These are phyloP conservation scores for Riparia riparia DNA, from an alignment of 2,113 vertebrate genomes.

Conservation along the genomic window DNA sequence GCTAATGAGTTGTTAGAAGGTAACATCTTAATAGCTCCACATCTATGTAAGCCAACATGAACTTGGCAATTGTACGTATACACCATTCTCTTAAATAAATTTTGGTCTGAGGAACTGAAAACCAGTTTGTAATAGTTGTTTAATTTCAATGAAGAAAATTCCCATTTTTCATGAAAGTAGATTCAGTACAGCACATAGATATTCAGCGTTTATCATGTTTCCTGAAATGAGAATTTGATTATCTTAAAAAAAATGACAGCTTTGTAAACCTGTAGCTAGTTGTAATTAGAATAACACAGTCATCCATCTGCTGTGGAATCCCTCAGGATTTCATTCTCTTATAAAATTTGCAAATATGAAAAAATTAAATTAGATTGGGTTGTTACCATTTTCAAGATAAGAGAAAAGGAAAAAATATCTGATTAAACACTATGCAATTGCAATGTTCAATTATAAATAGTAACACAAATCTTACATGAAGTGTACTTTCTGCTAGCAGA, in stretches of 20 bases:
- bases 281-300: conserved; percentile 76
- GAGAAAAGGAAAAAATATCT: conserved; percentile 40
- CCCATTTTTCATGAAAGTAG: conserved; percentile 12
- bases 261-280: conserved; percentile 68
- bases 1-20: not conserved
- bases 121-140: not conserved
- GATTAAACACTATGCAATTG: conserved; percentile 22
- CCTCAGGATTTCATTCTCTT: conserved; percentile 70
- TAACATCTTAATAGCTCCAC: not conserved
- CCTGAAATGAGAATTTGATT: conserved; percentile 73
- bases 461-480: conserved; percentile 7
- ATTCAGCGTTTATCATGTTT: conserved; percentile 61
- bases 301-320: conserved; percentile 73
- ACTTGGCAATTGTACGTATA: not conserved
- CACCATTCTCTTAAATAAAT: not conserved
- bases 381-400: conserved; percentile 62
- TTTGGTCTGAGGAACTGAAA: not conserved
- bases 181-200: conserved; percentile 30
- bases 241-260: conserved; percentile 63
- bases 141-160: conserved; percentile 46
- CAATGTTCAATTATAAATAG: conserved; percentile 31
- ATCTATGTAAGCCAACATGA: not conserved
- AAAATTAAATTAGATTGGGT: conserved; percentile 72
- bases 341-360: conserved; percentile 73
- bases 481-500: conserved; percentile 23